Percentiles rank a stretch among this genome's conserved stretches.
Conservation (phyloP, 1,140 invertebrate genomes). For the Aricia agestis region DNA sequence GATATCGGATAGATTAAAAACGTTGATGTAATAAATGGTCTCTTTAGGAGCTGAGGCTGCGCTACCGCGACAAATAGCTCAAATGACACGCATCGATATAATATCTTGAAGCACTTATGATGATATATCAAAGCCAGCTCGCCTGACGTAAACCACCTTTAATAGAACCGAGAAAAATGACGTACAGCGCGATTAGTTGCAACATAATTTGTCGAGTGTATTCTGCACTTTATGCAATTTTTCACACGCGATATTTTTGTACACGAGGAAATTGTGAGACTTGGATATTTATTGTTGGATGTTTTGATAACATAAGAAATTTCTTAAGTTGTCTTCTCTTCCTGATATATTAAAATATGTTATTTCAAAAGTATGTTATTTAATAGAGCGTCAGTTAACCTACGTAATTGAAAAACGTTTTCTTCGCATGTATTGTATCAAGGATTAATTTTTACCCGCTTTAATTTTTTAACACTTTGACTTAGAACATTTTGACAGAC, state of each 20-base stretch:
- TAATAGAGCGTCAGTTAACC: too few relatives aligned
- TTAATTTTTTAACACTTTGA: too few relatives aligned
- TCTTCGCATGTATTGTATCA: too few relatives aligned
- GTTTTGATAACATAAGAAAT: too few relatives aligned
- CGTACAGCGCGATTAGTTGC: slow-evolving; percentile 13
- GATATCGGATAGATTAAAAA: slow-evolving; percentile 34
- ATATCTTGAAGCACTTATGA: slow-evolving; percentile 39
- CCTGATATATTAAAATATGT: too few relatives aligned
- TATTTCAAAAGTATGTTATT: too few relatives aligned
- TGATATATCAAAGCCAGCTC: slow-evolving; percentile 37
- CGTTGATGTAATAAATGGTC: slow-evolving; percentile 27
- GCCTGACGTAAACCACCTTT: slow-evolving; percentile 37
- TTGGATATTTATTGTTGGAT: neutral
- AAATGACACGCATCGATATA: slow-evolving; percentile 33
- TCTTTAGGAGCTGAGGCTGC: slow-evolving; percentile 26
- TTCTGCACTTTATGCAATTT: slow-evolving; percentile 7
- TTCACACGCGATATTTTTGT: slow-evolving; percentile 1
- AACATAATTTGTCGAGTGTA: slow-evolving; percentile 16
- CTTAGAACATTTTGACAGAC: too few relatives aligned
- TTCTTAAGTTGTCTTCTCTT: too few relatives aligned
- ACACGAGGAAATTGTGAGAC: neutral
- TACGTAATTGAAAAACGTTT: too few relatives aligned
- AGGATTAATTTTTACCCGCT: too few relatives aligned
- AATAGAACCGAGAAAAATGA: slow-evolving; percentile 36
- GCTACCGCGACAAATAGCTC: slow-evolving; percentile 28